These are phyloP conservation scores for Campoletis raptor DNA, from an alignment of 2,888 invertebrate species.

Conservation along the genomic window DNA sequence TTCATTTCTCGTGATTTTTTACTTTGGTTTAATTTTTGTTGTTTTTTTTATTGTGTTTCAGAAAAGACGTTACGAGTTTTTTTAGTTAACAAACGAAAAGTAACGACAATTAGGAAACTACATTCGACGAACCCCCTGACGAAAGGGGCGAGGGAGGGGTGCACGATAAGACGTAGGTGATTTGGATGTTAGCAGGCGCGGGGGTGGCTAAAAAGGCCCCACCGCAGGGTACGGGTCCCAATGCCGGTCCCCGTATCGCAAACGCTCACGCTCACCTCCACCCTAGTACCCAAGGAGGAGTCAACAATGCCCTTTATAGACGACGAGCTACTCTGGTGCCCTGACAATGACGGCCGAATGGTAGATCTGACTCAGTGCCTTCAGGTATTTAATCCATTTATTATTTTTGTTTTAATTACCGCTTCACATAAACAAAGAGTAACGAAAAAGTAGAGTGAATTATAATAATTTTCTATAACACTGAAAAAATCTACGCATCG, in stretches of 20 bases:
- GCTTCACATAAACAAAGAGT: too few relatives aligned
- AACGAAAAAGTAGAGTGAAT: too few relatives aligned
- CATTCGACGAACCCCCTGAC: not conserved
- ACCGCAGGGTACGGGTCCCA: constrained; percentile 84
- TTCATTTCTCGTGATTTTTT: not conserved
- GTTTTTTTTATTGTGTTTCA: constrained; percentile 45
- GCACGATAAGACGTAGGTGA: constrained; percentile 75
- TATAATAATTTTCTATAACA: too few relatives aligned
- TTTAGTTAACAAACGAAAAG: not conserved
- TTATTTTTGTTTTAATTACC: not conserved
- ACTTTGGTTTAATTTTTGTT: not conserved
- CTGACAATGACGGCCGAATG: constrained; percentile 97
- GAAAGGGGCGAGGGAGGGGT: constrained; percentile 65
- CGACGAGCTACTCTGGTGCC: constrained; percentile 97
- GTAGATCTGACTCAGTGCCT: constrained; percentile 96
- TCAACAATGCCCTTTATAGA: constrained; percentile 97
- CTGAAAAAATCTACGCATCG: too few relatives aligned
- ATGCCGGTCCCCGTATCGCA: constrained; percentile 85
- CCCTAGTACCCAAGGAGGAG: constrained; percentile 84
- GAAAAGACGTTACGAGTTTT: constrained; percentile 15
- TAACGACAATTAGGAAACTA: not conserved
- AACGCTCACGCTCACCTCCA: constrained; percentile 83
- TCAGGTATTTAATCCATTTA: constrained; percentile 87
- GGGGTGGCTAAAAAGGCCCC: constrained; percentile 85
- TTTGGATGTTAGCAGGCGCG: constrained; percentile 84